Conservation (phyloP, 2,888 invertebrate genomes). For the Neria commutata region DNA sequence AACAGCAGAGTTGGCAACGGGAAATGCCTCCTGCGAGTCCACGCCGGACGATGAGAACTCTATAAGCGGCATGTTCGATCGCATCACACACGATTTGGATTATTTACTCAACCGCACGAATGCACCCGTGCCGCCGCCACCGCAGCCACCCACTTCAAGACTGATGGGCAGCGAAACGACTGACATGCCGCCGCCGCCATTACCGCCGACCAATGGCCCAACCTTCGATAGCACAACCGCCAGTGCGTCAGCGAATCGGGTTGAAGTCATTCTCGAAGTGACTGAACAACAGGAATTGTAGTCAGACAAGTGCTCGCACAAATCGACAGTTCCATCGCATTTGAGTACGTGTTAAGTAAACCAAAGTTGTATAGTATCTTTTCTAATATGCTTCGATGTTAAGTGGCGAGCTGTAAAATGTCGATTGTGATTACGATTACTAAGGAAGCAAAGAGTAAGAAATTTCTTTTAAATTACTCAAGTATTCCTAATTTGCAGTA, state of each 20-base stretch:
- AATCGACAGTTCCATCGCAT: no score
- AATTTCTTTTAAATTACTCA: no score
- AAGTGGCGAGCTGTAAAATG: no score
- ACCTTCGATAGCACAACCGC: constrained; percentile 40
- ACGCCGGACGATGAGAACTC: constrained; percentile 35
- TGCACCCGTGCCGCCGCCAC: constrained; percentile 40
- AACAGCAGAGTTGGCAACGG: constrained; percentile 31
- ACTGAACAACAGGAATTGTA: constrained; percentile 42
- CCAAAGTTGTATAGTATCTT: no score
- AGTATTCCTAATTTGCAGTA: no score
- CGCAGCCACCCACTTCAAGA: background rate
- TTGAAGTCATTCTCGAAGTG: constrained; percentile 46
- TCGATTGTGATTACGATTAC: no score
- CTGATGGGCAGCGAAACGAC: constrained; percentile 29
- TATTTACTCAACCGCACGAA: constrained; percentile 76
- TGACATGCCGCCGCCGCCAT: constrained; percentile 39
- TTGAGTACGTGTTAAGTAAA: no score
- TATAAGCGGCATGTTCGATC: constrained; percentile 72
- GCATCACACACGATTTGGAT: constrained; percentile 82
- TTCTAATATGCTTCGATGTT: no score
- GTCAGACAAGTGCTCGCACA: no score
- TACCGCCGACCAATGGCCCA: constrained; percentile 37
- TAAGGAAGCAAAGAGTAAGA: no score
- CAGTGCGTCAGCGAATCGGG: constrained; percentile 36
- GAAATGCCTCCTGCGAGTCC: constrained; percentile 12